Conservation (phyloP, 2,797 vertebrate species). For the Sebastes matsubarae region DNA sequence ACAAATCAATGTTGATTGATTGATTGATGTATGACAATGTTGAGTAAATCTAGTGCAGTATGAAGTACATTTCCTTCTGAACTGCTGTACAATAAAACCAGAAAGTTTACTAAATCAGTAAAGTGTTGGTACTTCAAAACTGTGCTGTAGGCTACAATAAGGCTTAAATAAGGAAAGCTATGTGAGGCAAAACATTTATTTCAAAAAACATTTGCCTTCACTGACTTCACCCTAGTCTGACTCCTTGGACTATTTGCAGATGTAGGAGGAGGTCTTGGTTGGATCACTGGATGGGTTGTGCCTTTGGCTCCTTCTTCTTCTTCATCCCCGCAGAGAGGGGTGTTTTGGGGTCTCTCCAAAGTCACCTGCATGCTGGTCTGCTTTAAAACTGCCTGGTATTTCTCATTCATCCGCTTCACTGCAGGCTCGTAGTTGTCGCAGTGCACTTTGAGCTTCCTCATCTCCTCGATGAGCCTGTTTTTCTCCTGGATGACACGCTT, state of each 20-base stretch:
- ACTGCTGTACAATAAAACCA: no score
- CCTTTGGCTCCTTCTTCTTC: background rate
- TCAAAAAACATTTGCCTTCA: background rate
- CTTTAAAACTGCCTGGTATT: constrained; percentile 82
- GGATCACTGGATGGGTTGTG: constrained; percentile 23
- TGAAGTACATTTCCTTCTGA: no score
- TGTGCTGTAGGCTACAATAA: background rate
- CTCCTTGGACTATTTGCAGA: constrained; percentile 64
- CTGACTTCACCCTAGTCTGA: constrained; percentile 14
- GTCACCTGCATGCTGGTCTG: constrained; percentile 86
- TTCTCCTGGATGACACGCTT: constrained; percentile 88
- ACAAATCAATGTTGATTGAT: no score
- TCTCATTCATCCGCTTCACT: constrained; percentile 85
- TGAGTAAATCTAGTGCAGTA: background rate
- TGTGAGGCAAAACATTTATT: background rate
- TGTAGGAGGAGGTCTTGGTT: constrained; percentile 54
- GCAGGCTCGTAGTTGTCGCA: constrained; percentile 84
- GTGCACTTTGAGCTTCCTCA: constrained; percentile 87
- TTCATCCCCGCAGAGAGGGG: constrained; percentile 40
- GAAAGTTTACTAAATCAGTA: background rate
- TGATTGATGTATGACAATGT: background rate
- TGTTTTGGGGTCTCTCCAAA: constrained; percentile 72
- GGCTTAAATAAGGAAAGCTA: no score
- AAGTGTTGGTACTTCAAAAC: background rate
- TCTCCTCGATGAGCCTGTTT: constrained; percentile 84